Conservation (phyloP, 30 jellyfish, hydroid and myxozoan species). For the Pseudorhiza aurosa region DNA sequence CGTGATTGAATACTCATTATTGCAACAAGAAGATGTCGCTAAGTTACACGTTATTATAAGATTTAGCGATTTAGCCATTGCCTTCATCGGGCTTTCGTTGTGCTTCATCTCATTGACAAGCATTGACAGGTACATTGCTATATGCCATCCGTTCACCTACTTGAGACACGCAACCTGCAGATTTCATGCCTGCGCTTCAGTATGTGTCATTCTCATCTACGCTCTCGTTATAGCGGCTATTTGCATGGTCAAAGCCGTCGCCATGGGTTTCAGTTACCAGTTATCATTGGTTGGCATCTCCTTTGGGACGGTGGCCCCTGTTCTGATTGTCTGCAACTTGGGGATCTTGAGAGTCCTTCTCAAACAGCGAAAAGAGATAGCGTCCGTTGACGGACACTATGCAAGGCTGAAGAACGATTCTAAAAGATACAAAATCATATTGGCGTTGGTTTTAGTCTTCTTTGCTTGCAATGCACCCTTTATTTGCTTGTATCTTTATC, state of each 20-base stretch:
- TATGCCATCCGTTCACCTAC: conserved; percentile 5
- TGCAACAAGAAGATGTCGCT: too few species aligned
- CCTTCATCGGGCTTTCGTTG: conserved; percentile 17
- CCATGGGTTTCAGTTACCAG: too few species aligned
- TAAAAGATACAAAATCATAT: background rate
- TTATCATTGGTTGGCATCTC: too few species aligned
- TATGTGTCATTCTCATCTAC: background rate
- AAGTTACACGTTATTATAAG: too few species aligned
- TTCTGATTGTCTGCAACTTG: background rate
- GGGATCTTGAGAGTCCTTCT: background rate
- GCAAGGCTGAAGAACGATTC: background rate
- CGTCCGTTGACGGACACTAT: background rate
- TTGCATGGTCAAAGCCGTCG: too few species aligned
- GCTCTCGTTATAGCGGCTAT: background rate
- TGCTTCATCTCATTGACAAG: background rate
- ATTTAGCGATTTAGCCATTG: too few species aligned
- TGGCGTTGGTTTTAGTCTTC: background rate
- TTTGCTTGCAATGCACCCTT: background rate
- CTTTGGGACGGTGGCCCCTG: too few species aligned
- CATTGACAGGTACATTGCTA: conserved; percentile 17
- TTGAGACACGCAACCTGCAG: conserved; percentile 8
- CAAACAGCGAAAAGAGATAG: background rate
- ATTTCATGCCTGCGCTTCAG: background rate
- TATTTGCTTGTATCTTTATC: too few species aligned
- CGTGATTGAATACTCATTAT: too few species aligned